phyloP scores from a whole-genome alignment of 2,797 vertebrate species.

The Danio aesculapii region DNA sequence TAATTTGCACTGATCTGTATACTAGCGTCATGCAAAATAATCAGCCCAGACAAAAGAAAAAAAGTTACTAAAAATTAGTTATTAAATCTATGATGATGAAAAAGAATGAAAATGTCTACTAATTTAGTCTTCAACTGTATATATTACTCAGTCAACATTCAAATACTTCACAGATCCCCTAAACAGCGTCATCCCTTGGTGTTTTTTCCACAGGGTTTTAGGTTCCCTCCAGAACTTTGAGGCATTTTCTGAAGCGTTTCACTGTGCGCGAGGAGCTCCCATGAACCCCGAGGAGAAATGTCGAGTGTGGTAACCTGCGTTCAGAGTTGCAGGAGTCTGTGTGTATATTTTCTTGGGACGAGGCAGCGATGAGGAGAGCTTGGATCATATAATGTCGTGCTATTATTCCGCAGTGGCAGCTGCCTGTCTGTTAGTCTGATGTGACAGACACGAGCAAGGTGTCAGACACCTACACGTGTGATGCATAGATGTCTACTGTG shows the following conservation, averaged over 20 bases:
- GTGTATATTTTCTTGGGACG: slow-evolving; percentile 54
- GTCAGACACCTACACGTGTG: slow-evolving; percentile 27
- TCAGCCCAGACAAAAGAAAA: too few relatives aligned
- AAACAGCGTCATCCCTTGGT: background rate
- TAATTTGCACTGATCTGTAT: too few relatives aligned
- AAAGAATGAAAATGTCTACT: too few relatives aligned
- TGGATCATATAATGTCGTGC: slow-evolving; percentile 46
- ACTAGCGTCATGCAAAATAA: too few relatives aligned
- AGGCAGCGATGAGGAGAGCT: slow-evolving; percentile 59
- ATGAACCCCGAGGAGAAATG: slow-evolving; percentile 91
- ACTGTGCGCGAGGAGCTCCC: slow-evolving; percentile 82
- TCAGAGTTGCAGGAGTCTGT: background rate
- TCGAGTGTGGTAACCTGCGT: slow-evolving; percentile 87
- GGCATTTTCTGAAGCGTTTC: slow-evolving; percentile 92
- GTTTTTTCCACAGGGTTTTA: slow-evolving; percentile 83
- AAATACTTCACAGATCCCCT: too few relatives aligned
- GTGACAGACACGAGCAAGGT: slow-evolving; percentile 41
- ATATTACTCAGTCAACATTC: too few relatives aligned
- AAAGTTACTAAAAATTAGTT: too few relatives aligned
- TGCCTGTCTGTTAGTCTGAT: slow-evolving; percentile 51
- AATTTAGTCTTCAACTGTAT: too few relatives aligned
- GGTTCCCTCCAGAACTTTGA: slow-evolving; percentile 96
- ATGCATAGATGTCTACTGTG: slow-evolving; percentile 38
- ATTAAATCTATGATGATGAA: too few relatives aligned
- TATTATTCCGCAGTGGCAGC: slow-evolving; percentile 56